phyloP scores from a whole-genome alignment of 2,113 vertebrate genomes.

The Eurystomus gularis region DNA sequence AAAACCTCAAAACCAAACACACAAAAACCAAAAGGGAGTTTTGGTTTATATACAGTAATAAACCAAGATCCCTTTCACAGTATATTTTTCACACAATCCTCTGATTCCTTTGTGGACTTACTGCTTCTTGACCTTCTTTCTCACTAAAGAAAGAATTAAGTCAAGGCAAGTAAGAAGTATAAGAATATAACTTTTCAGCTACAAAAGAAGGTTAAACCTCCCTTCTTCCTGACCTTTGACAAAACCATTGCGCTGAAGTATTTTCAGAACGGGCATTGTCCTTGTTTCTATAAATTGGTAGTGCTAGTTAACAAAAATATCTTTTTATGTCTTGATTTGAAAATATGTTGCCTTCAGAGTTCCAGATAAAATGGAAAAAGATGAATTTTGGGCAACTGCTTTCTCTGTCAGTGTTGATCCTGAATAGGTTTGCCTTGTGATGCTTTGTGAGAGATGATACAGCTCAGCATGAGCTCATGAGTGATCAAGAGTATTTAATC shows the following conservation, averaged over 20 bases:
- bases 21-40: background rate
- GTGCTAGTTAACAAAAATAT: background rate
- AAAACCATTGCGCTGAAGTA: background rate
- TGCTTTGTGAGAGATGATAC: background rate
- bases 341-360: background rate
- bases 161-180: background rate
- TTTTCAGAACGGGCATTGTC: background rate
- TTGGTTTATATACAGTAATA: background rate
- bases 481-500: constrained; percentile 25
- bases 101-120: background rate
- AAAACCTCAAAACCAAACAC: background rate
- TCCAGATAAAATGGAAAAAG: background rate
- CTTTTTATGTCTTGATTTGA: background rate
- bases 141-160: background rate
- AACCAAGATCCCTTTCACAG: background rate
- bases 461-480: background rate
- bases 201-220: background rate
- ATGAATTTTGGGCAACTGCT: background rate
- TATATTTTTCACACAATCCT: background rate
- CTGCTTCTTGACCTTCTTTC: background rate
- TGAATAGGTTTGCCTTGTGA: background rate
- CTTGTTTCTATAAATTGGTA: background rate
- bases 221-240: background rate
- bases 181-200: background rate
- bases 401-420: background rate